Evolutionary conservation across 2,888 invertebrate genomes (phyloP).

Genomic region (Rotaria macrura): DNA sequence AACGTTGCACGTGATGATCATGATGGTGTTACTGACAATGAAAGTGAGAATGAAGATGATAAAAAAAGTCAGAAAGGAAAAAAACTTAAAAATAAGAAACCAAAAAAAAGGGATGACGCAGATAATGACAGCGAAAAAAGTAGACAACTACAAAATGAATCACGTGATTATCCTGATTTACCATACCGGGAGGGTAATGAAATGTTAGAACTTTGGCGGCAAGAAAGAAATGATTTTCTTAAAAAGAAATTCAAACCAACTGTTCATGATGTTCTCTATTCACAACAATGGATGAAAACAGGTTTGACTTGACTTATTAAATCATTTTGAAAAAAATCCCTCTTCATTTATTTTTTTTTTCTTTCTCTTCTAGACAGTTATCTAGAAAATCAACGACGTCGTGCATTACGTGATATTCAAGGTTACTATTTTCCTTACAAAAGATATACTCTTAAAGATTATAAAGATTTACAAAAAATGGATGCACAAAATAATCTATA

Average conservation of each 20-base stretch:
- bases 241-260: neutral
- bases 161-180: neutral
- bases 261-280: neutral
- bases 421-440: conserved; percentile 5
- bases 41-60: neutral
- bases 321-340: neutral
- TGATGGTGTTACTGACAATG: neutral
- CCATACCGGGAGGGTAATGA: neutral
- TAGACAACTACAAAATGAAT: neutral
- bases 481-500: neutral
- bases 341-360: no score
- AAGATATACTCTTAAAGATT: conserved; percentile 10
- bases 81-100: neutral
- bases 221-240: neutral
- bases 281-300: neutral
- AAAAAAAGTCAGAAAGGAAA: neutral
- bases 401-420: neutral
- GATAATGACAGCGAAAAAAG: no score
- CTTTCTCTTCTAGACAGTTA: neutral
- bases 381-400: conserved; percentile 14
- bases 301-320: neutral
- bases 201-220: neutral
- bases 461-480: neutral
- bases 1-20: neutral
- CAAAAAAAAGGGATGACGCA: no score